phyloP scores from a whole-genome alignment of 1,140 invertebrate genomes.

The Scaptomyza graminum region DNA sequence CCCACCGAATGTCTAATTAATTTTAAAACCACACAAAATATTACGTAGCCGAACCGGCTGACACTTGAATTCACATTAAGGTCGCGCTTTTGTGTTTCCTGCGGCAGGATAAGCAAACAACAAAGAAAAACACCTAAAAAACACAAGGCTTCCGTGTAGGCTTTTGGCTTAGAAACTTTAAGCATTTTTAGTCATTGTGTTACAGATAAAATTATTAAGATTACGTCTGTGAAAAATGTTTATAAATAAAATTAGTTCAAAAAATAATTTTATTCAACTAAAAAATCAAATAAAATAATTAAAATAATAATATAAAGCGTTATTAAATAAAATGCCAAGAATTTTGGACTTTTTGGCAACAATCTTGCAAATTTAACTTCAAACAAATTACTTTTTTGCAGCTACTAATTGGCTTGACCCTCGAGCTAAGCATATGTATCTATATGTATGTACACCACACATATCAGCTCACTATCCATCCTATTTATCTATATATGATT shows the following conservation, averaged over 20 bases:
- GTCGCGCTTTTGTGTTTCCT: constrained; percentile 22
- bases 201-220: constrained; percentile 21
- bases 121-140: neutral
- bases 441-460: constrained; percentile 66
- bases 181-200: neutral
- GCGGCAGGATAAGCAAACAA: constrained; percentile 28
- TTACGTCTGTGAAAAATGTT: constrained; percentile 11
- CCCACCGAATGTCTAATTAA: constrained; percentile 43
- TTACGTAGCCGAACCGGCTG: constrained; percentile 45
- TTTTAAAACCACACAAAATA: constrained; percentile 33
- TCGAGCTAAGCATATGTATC: constrained; percentile 63
- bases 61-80: constrained; percentile 37
- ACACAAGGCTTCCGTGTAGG: constrained; percentile 9
- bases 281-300: neutral
- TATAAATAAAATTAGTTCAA: neutral
- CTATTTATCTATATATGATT: constrained; percentile 55
- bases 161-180: constrained; percentile 1
- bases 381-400: constrained; percentile 46
- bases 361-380: too few species aligned
- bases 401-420: constrained; percentile 47
- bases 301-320: neutral
- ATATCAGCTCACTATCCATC: neutral
- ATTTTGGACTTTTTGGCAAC: neutral
- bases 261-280: neutral
- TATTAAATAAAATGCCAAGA: neutral